Base-by-base conservation (phyloP, 2,113 vertebrate genomes). In the Atherinomorus stipes region DNA sequence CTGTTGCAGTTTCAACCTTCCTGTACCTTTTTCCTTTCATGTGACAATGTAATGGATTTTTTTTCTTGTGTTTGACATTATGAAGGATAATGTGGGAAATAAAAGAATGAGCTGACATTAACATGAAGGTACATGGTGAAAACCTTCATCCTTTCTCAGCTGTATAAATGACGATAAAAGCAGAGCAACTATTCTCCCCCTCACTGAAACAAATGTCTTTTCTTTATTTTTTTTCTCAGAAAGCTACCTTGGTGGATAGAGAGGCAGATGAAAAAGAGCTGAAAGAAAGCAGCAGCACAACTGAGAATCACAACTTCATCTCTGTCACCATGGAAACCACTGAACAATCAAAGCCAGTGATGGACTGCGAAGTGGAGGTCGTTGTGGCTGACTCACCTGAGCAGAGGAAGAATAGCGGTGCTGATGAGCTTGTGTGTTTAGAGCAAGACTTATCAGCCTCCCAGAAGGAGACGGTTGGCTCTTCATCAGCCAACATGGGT, bases 301-400 rank as follows among this genome's bases (percentile, higher is more conserved):
- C 88, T 81, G 85, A 88, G 64, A 92, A 87, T 88, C 85, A 82
- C 75, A 87, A 80, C 71, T 87, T 74, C 54, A 72, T 81, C 71
- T 71, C 85, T 23, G 85, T 95, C 86, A 82, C 93, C 88, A 94
- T 95, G 93, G 94, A 94, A 92, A 94, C 93, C 49, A 74, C 76
- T 73, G 90, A 93, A 87, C 89, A 90, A 90, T 89, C 85, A 80
- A 76, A 76, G 71, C 69, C 65, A 53, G 85, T 60, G 53, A 86
- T 70, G 67, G 88, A 91, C 71, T 85, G 80, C 83, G 90, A 90
- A 86, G 88, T 79, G 81, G 89, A 92, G 74, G 81, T 84, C 34
- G 34, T 76, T 59, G 71, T 82, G 68, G 76, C 78, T 68, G 86
- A 87, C 80, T 86, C 81, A 80, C 80, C 84, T 82, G 88, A 88